Evolutionary conservation across 2,888 invertebrate species (phyloP).

Genomic region (Melanostoma scalare): DNA sequence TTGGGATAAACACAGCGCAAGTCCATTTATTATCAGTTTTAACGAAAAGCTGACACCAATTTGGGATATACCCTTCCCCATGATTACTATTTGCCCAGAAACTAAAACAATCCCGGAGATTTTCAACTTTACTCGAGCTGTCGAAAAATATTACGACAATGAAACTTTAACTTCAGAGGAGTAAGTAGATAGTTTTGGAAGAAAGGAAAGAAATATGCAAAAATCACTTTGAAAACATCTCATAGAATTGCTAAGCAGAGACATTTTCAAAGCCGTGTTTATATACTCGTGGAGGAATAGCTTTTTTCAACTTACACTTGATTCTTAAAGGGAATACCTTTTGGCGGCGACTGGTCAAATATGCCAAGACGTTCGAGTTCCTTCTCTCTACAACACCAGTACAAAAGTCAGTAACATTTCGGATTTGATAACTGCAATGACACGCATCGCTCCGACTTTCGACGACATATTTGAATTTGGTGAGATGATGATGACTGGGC

Average conservation of each 20-base stretch:
- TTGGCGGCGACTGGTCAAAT: too few relatives aligned
- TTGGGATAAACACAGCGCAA: background rate
- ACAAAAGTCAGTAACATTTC: too few relatives aligned
- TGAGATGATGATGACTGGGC: too few relatives aligned
- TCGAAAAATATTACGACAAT: background rate
- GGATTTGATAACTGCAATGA: background rate
- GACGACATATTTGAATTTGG: too few relatives aligned
- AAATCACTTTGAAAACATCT: too few relatives aligned
- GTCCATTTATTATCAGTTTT: background rate
- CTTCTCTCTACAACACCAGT: too few relatives aligned
- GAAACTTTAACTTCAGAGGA: background rate
- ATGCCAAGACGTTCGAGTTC: too few relatives aligned
- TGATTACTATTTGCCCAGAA: conserved; percentile 9
- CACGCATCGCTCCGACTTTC: background rate
- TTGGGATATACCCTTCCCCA: conserved; percentile 20
- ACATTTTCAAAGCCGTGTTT: too few relatives aligned
- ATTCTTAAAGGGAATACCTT: too few relatives aligned
- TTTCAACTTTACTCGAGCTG: background rate
- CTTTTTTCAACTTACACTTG: too few relatives aligned
- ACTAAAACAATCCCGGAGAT: background rate
- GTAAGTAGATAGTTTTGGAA: background rate
- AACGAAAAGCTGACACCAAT: background rate
- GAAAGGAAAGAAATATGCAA: background rate
- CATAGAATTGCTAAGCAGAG: too few relatives aligned
- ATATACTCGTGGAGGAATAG: background rate